phyloP scores from a whole-genome alignment of 2,113 vertebrate genomes.

The Albula glossodonta region DNA sequence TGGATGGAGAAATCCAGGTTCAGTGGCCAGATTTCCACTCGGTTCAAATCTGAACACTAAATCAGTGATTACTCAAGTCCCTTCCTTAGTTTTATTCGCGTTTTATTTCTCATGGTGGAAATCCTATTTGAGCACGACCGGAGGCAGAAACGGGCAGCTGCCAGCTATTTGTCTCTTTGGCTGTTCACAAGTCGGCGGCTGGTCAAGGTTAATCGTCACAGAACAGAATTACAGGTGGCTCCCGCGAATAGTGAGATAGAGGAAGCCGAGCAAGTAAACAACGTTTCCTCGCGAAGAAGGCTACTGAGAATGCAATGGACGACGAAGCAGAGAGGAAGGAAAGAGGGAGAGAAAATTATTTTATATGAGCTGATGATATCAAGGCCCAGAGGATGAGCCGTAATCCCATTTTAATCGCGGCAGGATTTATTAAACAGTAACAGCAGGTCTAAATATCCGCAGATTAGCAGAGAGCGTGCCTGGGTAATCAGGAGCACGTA shows the following conservation, averaged over 20 bases:
- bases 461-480: constrained; percentile 28
- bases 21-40: too few relatives aligned
- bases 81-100: neutral
- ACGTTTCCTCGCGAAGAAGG: neutral
- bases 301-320: neutral
- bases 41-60: too few relatives aligned
- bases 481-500: neutral
- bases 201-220: neutral
- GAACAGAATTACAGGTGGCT: constrained; percentile 23
- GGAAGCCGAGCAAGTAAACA: neutral
- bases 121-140: neutral
- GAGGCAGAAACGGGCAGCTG: neutral
- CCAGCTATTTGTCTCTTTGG: neutral
- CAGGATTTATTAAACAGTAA: constrained; percentile 41
- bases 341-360: neutral
- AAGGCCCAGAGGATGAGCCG: constrained; percentile 35
- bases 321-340: neutral
- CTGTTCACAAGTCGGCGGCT: neutral
- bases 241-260: neutral
- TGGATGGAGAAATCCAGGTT: too few relatives aligned
- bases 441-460: constrained; percentile 43
- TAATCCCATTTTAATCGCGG: constrained; percentile 48
- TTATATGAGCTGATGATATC: constrained; percentile 4
- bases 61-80: too few relatives aligned
- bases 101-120: neutral